Percentiles rank a stretch among this genome's conserved stretches.
These are phyloP conservation scores for Pterostichus madidus DNA, from an alignment of 2,888 invertebrate genomes.

Conservation along the genomic window DNA sequence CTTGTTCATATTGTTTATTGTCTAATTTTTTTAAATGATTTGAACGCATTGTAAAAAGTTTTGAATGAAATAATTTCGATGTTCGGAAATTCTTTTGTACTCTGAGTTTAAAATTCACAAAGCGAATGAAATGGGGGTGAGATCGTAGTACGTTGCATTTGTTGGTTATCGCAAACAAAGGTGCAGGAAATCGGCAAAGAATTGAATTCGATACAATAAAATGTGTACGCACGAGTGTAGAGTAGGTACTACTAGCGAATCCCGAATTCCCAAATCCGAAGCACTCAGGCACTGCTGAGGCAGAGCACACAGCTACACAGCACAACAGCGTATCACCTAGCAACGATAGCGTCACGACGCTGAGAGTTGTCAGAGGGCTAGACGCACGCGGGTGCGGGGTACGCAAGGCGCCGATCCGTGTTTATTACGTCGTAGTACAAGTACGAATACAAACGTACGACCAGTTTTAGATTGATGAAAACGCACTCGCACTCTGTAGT, in stretches of 20 bases:
- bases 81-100: background rate
- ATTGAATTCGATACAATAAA: constrained; percentile 49
- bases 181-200: constrained; percentile 46
- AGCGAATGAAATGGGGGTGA: constrained; percentile 41
- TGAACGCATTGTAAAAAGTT: constrained; percentile 5
- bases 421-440: constrained; percentile 59
- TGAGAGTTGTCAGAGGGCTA: constrained; percentile 10
- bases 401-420: constrained; percentile 45
- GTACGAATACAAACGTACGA: constrained; percentile 20
- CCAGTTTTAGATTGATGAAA: constrained; percentile 58
- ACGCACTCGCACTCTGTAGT: constrained; percentile 41
- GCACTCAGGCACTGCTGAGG: background rate
- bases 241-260: background rate
- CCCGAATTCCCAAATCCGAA: background rate
- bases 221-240: constrained; percentile 34
- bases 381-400: constrained; percentile 14
- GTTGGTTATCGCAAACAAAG: constrained; percentile 55
- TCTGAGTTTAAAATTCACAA: background rate
- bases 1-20: too few relatives aligned
- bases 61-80: constrained; percentile 19
- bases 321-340: constrained; percentile 39
- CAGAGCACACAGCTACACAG: too few relatives aligned
- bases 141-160: constrained; percentile 44
- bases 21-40: too few relatives aligned
- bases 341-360: constrained; percentile 62